Conservation (phyloP, 1,140 invertebrate species). For the Mesaphorura yosii region DNA sequence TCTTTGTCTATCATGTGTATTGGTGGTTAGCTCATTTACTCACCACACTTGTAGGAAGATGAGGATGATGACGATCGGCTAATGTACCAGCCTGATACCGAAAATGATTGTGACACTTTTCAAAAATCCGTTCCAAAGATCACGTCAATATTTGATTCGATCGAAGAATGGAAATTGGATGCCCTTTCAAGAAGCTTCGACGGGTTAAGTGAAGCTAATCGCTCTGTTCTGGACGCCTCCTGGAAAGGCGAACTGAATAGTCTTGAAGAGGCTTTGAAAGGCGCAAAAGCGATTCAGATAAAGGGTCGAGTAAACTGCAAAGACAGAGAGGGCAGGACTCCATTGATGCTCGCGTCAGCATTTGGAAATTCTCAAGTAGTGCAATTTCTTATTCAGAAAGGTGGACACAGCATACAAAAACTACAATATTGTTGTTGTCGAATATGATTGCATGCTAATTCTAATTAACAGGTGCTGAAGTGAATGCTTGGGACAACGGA, state of each 20-base stretch:
- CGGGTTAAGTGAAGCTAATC: background rate
- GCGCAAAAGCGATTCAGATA: background rate
- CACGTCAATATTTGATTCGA: background rate
- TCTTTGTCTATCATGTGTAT: too few relatives aligned
- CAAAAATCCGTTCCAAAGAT: too few relatives aligned
- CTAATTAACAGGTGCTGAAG: constrained; percentile 42
- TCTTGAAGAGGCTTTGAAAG: background rate
- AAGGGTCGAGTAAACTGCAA: background rate
- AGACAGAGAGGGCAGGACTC: constrained; percentile 9
- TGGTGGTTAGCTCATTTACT: too few relatives aligned
- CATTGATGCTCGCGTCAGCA: constrained; percentile 19
- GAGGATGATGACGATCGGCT: too few relatives aligned
- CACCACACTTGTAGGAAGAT: too few relatives aligned
- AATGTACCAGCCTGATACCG: too few relatives aligned
- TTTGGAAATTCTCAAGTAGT: constrained; percentile 27
- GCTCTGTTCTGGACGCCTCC: background rate
- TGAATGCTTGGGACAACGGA: constrained; percentile 47
- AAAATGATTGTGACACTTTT: too few relatives aligned
- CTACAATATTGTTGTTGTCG: background rate
- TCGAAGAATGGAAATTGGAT: background rate
- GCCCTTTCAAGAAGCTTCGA: background rate
- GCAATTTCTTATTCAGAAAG: constrained; percentile 22
- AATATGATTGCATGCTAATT: background rate
- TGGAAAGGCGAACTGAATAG: constrained; percentile 7
- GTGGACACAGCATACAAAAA: constrained; percentile 20